phyloP scores from a whole-genome alignment of 2,113 vertebrate species.

The Grus americana region DNA sequence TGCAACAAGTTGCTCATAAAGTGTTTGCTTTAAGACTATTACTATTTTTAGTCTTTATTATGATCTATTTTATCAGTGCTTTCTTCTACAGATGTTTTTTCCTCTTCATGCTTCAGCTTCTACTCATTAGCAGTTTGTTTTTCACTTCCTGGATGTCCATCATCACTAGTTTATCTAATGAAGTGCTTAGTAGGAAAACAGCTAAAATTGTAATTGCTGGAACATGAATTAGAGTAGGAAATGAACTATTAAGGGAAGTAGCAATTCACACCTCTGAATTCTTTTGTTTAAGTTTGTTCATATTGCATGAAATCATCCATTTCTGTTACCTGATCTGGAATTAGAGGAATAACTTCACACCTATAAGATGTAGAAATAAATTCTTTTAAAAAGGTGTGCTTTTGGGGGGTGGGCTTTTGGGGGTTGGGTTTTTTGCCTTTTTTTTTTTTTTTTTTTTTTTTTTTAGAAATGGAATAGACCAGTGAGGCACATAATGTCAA shows the following conservation, averaged over 20 bases:
- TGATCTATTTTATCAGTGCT: not conserved
- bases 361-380: not conserved
- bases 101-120: not conserved
- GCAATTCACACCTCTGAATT: not conserved
- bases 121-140: not conserved
- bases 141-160: not conserved
- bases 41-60: not conserved
- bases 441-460: not conserved
- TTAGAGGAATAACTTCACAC: not conserved
- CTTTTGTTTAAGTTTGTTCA: not conserved
- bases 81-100: not conserved
- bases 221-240: not conserved
- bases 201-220: not conserved
- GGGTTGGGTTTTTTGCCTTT: not conserved
- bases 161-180: not conserved
- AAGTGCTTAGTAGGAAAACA: not conserved
- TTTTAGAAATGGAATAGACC: not conserved
- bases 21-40: not conserved
- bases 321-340: not conserved
- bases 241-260: not conserved
- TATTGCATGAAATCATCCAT: not conserved
- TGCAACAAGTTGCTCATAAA: not conserved
- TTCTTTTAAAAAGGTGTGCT: not conserved
- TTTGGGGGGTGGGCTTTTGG: too few species aligned
- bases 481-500: not conserved